Percentiles rank a stretch among this genome's conserved stretches.
phyloP scores from a whole-genome alignment of 1,140 invertebrate genomes.

The Brachionus paranguensis region DNA sequence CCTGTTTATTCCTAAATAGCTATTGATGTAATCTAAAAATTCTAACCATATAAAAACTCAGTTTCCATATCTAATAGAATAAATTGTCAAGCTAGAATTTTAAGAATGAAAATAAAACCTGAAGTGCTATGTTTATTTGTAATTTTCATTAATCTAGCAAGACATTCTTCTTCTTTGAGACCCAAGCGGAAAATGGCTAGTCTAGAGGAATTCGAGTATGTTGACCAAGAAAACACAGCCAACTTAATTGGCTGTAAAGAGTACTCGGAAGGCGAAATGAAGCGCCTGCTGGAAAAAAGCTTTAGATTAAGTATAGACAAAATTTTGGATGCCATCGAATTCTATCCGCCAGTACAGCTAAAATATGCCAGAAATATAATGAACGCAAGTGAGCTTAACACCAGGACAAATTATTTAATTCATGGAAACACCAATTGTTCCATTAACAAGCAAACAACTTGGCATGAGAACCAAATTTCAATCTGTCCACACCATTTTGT shows the following conservation, averaged over 20 bases:
- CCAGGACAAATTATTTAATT: not conserved
- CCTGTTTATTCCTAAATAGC: not conserved
- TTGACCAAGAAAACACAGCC: not conserved
- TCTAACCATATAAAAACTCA: not conserved
- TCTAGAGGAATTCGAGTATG: not conserved
- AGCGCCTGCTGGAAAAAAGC: not conserved
- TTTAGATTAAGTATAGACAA: not conserved
- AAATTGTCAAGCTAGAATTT: not conserved
- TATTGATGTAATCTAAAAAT: constrained; percentile 12
- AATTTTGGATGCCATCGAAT: not conserved
- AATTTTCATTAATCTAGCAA: not conserved
- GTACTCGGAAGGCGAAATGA: not conserved
- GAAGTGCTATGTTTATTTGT: not conserved
- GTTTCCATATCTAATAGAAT: not conserved
- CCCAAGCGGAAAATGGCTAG: not conserved
- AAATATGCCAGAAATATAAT: not conserved
- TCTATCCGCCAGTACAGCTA: not conserved
- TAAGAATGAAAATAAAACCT: not conserved
- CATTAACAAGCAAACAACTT: not conserved
- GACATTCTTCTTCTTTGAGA: not conserved
- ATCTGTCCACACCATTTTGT: constrained; percentile 18
- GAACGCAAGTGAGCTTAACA: not conserved
- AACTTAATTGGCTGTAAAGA: not conserved
- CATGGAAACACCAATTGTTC: constrained; percentile 10
- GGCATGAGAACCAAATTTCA: not conserved